phyloP scores from a whole-genome alignment of 2,888 invertebrate genomes.

The Aphodius sticticus region DNA sequence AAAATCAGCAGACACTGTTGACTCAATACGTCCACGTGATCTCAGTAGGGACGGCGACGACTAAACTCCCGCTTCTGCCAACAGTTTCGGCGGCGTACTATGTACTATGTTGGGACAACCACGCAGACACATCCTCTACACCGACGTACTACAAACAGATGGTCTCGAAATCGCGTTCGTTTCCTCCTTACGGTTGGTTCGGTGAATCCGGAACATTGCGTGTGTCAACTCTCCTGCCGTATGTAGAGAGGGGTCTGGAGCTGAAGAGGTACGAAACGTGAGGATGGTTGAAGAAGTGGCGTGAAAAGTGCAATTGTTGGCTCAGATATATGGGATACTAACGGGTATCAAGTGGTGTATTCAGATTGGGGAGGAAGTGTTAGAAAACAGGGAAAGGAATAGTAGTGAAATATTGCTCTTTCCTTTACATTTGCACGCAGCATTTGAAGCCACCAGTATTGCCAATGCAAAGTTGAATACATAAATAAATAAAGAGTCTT shows the following conservation, averaged over 20 bases:
- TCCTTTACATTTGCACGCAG: no score
- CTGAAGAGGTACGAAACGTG: neutral
- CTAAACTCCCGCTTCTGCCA: neutral
- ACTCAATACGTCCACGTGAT: conserved; percentile 4
- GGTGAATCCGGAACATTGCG: neutral
- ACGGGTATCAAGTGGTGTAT: neutral
- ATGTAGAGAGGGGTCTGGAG: neutral
- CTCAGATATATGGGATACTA: neutral
- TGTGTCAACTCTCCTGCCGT: neutral
- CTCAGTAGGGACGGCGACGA: neutral
- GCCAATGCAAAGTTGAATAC: no score
- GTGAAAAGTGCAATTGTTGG: neutral
- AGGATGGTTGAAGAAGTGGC: neutral
- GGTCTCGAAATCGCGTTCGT: neutral
- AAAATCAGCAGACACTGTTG: neutral
- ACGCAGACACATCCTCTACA: neutral
- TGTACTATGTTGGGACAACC: neutral
- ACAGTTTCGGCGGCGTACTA: neutral
- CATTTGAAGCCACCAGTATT: no score
- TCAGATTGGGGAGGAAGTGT: no score
- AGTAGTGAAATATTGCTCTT: no score
- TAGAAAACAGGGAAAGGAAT: no score
- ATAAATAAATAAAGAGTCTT: no score
- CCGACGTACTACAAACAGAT: neutral
- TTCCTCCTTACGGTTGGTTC: neutral